Evolutionary conservation across 1,140 invertebrate genomes (phyloP), one percentile per base, ranked within the genome.

Genomic region (Gryllus bimaculatus): DNA sequence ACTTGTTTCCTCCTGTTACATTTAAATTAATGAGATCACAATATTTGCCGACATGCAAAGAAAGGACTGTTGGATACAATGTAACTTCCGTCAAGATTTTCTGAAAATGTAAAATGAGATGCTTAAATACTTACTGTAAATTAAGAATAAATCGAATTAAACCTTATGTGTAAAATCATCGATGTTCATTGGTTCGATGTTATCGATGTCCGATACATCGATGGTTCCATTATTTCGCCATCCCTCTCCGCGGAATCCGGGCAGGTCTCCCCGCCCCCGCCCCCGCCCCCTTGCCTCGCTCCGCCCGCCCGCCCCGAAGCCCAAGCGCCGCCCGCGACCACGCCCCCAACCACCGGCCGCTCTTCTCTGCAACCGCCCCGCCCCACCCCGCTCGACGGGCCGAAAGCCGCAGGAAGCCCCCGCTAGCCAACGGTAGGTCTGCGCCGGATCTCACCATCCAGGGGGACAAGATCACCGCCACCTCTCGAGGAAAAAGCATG

Each of bases 111-210:
- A 66, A 66, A 66, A 66, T 66, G 54, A 18, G 10, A 66, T 66
- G 54, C 54, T 66, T 66, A 66, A 66, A 13, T 18, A 66, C 18
- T 66, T 66, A 66, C 54, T 66, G 54, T 66, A 66, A 66, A 66
- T 66, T 66, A 66, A 66, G 18, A 66, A 66, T 66, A 66, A 66
- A 66, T 66, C 18, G 10, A 66, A 66, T 66, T 66, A 66, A 66
- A 66, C 54, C 54, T 66, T 66, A 66, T 66, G 54, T 66, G 54
- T 66, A 66, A 66, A 66, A 66, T 66, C 54, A 66, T 66, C 54
- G 54, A 66, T 66, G 54, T 66, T 66, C 54, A 66, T 66, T 66
- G 54, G 54, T 66, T 66, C 54, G 54, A 66, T 66, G 18, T 66
- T 13, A 66, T 66, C 54, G 54, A 66, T 66, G 54, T 66, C 54